phyloP scores from a whole-genome alignment of 2,113 vertebrate species.

The Dromiciops gliroides region DNA sequence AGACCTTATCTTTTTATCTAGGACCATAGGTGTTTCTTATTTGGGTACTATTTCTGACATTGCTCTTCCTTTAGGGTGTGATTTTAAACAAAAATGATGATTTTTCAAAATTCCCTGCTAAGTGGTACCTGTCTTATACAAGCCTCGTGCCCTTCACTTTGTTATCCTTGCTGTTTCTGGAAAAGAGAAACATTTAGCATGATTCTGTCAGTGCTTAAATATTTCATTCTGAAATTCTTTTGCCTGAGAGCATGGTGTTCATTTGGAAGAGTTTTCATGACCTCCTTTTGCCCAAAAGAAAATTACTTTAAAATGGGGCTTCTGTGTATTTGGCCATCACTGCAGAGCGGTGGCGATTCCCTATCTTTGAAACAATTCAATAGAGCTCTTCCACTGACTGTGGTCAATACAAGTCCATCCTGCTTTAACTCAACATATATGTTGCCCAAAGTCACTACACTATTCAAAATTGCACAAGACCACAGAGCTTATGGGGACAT shows the following conservation, averaged over 20 bases:
- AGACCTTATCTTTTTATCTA: constrained; percentile 47
- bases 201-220: constrained; percentile 26
- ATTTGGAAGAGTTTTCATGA: not conserved
- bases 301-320: not conserved
- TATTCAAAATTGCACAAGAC: not conserved
- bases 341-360: not conserved
- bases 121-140: constrained; percentile 36
- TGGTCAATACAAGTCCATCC: not conserved
- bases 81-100: constrained; percentile 69
- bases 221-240: not conserved
- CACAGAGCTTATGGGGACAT: not conserved
- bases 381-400: not conserved
- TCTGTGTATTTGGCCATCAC: not conserved
- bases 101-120: constrained; percentile 64
- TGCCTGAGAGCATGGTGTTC: not conserved
- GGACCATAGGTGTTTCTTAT: constrained; percentile 33
- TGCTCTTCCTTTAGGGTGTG: constrained; percentile 56
- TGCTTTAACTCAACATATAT: not conserved
- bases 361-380: not conserved
- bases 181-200: constrained; percentile 44
- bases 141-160: constrained; percentile 39
- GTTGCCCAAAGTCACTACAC: not conserved
- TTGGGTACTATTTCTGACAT: constrained; percentile 57
- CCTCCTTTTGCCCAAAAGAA: not conserved
- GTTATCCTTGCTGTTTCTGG: constrained; percentile 39